Base-by-base conservation (phyloP, 2,113 vertebrate genomes). In the Tinamus guttatus region DNA sequence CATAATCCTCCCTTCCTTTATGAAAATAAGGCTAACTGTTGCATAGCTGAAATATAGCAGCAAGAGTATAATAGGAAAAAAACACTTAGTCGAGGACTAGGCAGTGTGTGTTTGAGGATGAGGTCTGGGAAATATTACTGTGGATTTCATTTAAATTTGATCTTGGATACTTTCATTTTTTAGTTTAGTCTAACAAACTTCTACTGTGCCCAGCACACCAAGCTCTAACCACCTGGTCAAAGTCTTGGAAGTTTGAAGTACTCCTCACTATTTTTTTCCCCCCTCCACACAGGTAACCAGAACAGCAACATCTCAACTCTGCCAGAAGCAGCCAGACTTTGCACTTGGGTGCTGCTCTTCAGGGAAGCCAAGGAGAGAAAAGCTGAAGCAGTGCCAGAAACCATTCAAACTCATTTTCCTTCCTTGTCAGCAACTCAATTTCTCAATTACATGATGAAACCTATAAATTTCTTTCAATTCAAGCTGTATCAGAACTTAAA, bases 381-480 rank as follows among this genome's bases (percentile, higher is more conserved):
- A 63, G 52, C 9, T 94, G 93, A 93, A 90, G 65, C 47, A 77
- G 32, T 75, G 88, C 82, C 93, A 95, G 76, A 60, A 38, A 74
- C 60, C 85, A 94, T 90, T 91, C 91, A 95, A 74, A 95, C 47
- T 65, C 40, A 56, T 67, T 56, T 67, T 90, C 73, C 45, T 83
- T 85, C 27, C 2, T 0, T 59, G 82, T 85, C 89, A 95, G 85
- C 59, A 94, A 81, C 79, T 80, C 62, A 38, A 34, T 79, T 96
- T n/a, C 13, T 91, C 87, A 95, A 64, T 51, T 81, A 49, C 45
- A 38, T 84, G 89, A 91, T 83, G 64, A 90, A 95, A 91, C 92
- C 78, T 95, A 85, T 64, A 63, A 59, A 91, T 27, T 63, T n/a
- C 49, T 41, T 85, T 70, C 64, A 81, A 81, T 81, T 78, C 76